phyloP scores from a whole-genome alignment of 2,797 vertebrate species.

The Adrianichthys oophorus region DNA sequence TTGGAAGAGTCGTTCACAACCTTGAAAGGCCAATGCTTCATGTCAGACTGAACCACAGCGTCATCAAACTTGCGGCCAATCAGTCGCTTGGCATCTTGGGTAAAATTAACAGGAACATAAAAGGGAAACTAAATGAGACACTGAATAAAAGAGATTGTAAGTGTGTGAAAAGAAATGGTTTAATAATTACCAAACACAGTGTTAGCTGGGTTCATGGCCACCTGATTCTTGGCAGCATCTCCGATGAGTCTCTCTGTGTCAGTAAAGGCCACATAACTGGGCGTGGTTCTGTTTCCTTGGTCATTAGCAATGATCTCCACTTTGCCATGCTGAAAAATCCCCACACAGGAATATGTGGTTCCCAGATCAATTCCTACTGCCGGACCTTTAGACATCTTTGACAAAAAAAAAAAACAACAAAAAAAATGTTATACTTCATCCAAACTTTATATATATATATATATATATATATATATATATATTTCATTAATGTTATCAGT shows the following conservation, averaged over 20 bases:
- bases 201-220: conserved; percentile 90
- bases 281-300: conserved; percentile 87
- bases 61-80: conserved; percentile 90
- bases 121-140: neutral
- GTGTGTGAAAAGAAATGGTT: neutral
- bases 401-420: conserved; percentile 13
- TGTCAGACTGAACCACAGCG: conserved; percentile 86
- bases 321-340: conserved; percentile 85
- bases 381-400: conserved; percentile 82
- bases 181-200: conserved; percentile 85
- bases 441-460: conserved; percentile 9
- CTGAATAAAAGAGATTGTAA: neutral
- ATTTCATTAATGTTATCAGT: conserved; percentile 14
- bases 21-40: conserved; percentile 93
- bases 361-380: conserved; percentile 84
- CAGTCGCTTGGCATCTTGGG: conserved; percentile 87
- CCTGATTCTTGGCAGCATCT: conserved; percentile 92
- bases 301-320: conserved; percentile 86
- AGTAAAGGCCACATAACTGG: conserved; percentile 91
- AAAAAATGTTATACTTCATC: neutral
- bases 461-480: conserved; percentile 15
- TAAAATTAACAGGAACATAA: conserved; percentile 6
- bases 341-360: conserved; percentile 86
- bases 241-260: conserved; percentile 82
- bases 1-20: conserved; percentile 85